Evolutionary conservation across 2,113 vertebrate species (phyloP), one percentile per base, ranked within the genome.

Genomic region (Pluvialis apricaria): DNA sequence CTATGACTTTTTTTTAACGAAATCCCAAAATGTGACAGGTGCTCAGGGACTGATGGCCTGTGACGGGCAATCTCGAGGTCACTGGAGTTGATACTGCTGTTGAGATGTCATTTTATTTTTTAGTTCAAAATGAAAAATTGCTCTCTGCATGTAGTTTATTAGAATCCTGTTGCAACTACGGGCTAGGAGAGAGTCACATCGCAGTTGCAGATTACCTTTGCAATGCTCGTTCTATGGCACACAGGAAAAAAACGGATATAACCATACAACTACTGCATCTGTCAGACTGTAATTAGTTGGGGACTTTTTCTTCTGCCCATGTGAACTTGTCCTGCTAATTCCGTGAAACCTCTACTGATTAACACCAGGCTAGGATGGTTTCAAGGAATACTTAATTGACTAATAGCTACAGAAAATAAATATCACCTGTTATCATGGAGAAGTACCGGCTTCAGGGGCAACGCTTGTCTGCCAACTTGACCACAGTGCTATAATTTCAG

Each of bases 61-160:
- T 96, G 95, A 89, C 34, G 38, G 69, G 57, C 75, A 69, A 18
- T 70, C 77, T 42, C 75, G 81, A 97, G 92, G 96, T 96, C 88
- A 82, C 54, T 19, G 28, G 40, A 71, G 72, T 62, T 54, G 57
- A 47, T 36, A 72, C 44, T 66, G 78, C 70, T 55, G 75, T 34
- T 68, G 36, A 86, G 24, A 9, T 95, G 32, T 64, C 22, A 31
- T 42, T 58, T 64, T 28, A 82, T 82, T 96, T 70, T 93, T 82
- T 36, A 49, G 19, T 29, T 93, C 71, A 15, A 36, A 79, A 42
- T 94, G 95, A 95, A 84, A 84, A 97, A 96, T 77, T 64, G 1
- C 40, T 55, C 79, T 25, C 68, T 76, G 44, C 6, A 0, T 8
- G 34, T 31, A 10, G n/a, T 20, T 77, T 72, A 13, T 77, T 79